Percentiles rank a stretch among this genome's conserved stretches.
Evolutionary conservation across 2,797 vertebrate genomes (phyloP).

Genomic region (Vespertilio murinus): DNA sequence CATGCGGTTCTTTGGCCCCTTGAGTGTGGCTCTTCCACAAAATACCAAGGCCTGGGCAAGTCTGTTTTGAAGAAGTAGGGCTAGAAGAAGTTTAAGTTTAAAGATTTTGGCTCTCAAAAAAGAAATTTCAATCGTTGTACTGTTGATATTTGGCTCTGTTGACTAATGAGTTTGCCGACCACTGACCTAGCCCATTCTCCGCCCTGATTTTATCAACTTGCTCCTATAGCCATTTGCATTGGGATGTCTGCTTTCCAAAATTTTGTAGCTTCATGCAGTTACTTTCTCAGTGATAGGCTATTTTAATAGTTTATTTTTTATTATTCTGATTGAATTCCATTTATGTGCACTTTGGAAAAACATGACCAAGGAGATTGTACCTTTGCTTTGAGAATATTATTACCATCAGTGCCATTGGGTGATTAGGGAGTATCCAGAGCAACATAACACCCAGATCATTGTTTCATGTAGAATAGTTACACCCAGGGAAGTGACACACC

Average conservation of each 20-base stretch:
- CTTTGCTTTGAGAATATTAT: not conserved
- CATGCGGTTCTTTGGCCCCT: too few species aligned
- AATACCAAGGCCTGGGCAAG: too few species aligned
- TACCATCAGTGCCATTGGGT: not conserved
- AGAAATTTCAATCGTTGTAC: too few species aligned
- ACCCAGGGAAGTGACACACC: not conserved
- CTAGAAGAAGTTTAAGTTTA: too few species aligned
- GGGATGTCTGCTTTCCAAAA: not conserved
- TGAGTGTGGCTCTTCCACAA: too few species aligned
- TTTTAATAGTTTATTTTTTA: not conserved
- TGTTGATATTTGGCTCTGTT: too few species aligned
- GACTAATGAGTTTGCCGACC: too few species aligned
- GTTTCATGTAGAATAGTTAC: not conserved
- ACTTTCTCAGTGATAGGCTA: not conserved
- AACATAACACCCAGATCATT: too few species aligned
- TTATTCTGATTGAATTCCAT: not conserved
- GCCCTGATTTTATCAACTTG: not conserved
- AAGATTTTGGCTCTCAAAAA: too few species aligned
- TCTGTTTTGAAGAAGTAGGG: too few species aligned
- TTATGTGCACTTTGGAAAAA: not conserved
- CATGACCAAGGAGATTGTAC: not conserved
- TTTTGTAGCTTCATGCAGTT: not conserved
- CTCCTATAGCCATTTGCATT: not conserved
- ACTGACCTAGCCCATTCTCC: too few species aligned
- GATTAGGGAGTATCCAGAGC: not conserved